Evolutionary conservation across 2,888 invertebrate genomes (phyloP).

Genomic region (Trachelus troglodyta): DNA sequence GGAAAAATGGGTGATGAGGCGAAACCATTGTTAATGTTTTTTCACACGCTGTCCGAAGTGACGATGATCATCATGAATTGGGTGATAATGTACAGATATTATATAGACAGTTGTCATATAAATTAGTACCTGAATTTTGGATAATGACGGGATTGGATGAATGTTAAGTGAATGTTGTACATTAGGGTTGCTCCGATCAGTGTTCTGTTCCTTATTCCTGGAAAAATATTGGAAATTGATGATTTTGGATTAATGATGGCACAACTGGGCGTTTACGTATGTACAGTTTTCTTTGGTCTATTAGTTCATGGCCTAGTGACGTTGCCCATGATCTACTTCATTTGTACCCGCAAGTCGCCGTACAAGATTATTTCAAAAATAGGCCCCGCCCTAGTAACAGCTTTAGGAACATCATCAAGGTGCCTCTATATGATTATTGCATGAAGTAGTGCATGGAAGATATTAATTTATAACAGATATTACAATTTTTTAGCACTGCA

Average conservation of each 20-base stretch:
- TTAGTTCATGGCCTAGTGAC: constrained; percentile 92
- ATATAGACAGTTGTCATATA: background rate
- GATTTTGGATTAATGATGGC: constrained; percentile 85
- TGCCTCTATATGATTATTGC: constrained; percentile 22
- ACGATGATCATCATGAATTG: constrained; percentile 95
- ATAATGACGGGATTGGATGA: constrained; percentile 7
- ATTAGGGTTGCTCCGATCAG: constrained; percentile 87
- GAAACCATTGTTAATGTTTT: constrained; percentile 84
- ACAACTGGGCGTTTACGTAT: constrained; percentile 89
- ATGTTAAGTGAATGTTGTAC: constrained; percentile 14
- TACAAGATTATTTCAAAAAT: constrained; percentile 82
- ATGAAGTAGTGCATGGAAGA: background rate
- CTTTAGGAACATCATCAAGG: constrained; percentile 92
- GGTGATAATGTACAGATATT: constrained; percentile 83
- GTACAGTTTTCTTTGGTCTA: constrained; percentile 90
- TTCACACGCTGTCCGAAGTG: constrained; percentile 85
- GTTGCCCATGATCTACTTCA: constrained; percentile 86
- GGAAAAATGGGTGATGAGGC: constrained; percentile 81
- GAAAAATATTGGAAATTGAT: constrained; percentile 90
- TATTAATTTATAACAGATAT: constrained; percentile 16
- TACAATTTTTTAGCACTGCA: constrained; percentile 75
- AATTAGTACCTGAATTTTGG: background rate
- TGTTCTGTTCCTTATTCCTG: constrained; percentile 87
- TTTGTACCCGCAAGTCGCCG: constrained; percentile 84
- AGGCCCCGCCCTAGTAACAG: constrained; percentile 93